Percentiles rank a stretch among this genome's conserved stretches.
phyloP scores from a whole-genome alignment of 2,888 invertebrate genomes.

The Polymixis flavicincta region DNA sequence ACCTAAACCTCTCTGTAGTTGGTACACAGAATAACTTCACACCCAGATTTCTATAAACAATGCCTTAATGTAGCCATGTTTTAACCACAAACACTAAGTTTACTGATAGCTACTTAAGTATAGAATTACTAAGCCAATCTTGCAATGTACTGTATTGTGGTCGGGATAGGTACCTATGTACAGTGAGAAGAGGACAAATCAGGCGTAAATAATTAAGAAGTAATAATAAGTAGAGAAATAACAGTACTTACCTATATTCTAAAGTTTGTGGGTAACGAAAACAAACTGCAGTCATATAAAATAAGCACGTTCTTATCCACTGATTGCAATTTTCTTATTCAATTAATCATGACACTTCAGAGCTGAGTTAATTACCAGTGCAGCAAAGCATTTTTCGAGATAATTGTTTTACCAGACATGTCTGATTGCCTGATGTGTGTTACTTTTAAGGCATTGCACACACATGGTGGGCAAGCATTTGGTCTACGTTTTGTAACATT shows the following conservation, averaged over 20 bases:
- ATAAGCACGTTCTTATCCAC: not conserved
- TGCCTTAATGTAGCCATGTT: conserved; percentile 1
- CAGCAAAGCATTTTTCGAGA: conserved; percentile 22
- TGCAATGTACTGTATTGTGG: conserved; percentile 28
- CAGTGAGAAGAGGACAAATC: conserved; percentile 6
- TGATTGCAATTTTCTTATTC: conserved; percentile 14
- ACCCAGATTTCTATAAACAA: conserved; percentile 6
- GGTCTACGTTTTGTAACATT: conserved; percentile 13
- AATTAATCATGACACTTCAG: not conserved
- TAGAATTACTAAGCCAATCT: conserved; percentile 28
- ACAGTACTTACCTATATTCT: not conserved
- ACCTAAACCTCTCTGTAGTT: not conserved
- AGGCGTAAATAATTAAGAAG: not conserved
- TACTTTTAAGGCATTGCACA: conserved; percentile 6
- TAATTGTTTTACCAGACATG: conserved; percentile 38
- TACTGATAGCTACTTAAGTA: conserved; percentile 17
- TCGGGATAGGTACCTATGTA: conserved; percentile 14
- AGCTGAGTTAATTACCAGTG: conserved; percentile 18
- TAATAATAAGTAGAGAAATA: not conserved
- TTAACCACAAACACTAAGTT: conserved; percentile 22
- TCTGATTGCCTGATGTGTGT: conserved; percentile 22
- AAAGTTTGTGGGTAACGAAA: not conserved
- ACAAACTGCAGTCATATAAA: not conserved
- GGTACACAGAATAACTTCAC: not conserved
- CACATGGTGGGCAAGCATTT: not conserved